Base-by-base conservation (phyloP, 2,888 invertebrate genomes). In the Merodon equestris region DNA sequence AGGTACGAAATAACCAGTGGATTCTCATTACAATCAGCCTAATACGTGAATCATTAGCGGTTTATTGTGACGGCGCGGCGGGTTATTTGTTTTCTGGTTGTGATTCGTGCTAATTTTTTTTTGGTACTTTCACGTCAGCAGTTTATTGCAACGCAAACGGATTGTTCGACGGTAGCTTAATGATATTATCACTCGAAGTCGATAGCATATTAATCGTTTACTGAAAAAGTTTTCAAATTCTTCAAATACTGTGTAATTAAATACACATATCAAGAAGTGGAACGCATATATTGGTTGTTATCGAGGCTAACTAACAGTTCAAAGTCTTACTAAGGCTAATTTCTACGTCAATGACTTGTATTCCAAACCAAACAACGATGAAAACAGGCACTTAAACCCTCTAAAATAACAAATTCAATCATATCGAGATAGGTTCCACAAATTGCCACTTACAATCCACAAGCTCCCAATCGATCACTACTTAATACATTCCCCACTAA, bases 111-210 rank as follows among this genome's bases (percentile, higher is more conserved):
- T 36, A 38, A 40, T 1, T 9, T 40, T 38, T 70, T 60, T 40
- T 51, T 15, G 53, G 60, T 70, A 60, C 60, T 70, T 70, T 70
- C 68, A 68, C 68, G 53, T 60, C 38, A 13, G 38, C 34, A 45
- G 14, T 47, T 66, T 54, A 42, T 27, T 56, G 54, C 36, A 15
- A 12, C 18, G 18, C 3, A 38, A 58, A 47, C 15, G 18, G 7
- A 12, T 42, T 42, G 42, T 17, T 63, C 15, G 40, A 50, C 40
- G 57, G 47, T 36, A 38, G 40, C 18, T 18, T 38, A n/a, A 27
- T 4, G 27, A 27, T 27, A 7, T 27, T 27, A 27, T 27, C 3
- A 27, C 27, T 27, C n/a, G n/a, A n/a, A n/a, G n/a, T n/a, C n/a
- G 7, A 27, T 27, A 27, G 27, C 27, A 7, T 27, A 7, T 27